Evolutionary conservation across 2,888 invertebrate genomes (phyloP), one percentile per base, ranked within the genome.

Genomic region (Metopia argyrocephala): DNA sequence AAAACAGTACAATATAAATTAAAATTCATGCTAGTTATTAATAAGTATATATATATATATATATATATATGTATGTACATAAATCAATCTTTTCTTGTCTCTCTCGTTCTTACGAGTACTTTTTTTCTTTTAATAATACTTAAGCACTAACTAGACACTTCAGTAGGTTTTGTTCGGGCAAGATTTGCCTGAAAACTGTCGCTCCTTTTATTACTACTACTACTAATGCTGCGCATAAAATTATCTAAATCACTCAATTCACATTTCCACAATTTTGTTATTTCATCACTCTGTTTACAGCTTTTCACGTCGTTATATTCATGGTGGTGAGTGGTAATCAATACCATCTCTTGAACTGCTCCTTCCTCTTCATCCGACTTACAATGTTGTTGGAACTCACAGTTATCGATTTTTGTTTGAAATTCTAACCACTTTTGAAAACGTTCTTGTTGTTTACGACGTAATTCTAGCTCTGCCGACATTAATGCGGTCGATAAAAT

Each of bases 181-280:
- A 50, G 9, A 20, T 78, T 64, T 56, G 83, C 79, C 5, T 56
- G 61, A 68, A 45, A 56, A 54, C 18, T 45, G 50, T 52, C 46
- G 9, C 15, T 38, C 15, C 15, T 38, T 15, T 66, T 70, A 21
- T 59, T 70, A 48, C 18, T 54, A 46, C 73, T 75, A 75, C 75
- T 86, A 84, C 89, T 92, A 76, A 93, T 87, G 85, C 92, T 91
- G 65, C 90, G 91, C 92, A 93, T 92, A 86, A 93, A 93, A 82
- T 89, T 89, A 87, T 93, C 92, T 84, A 93, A 87, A 85, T 92
- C 92, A 87, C 90, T 91, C 62, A 93, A 89, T 86, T 93, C 93
- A 84, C 91, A 91, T 84, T 87, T 89, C 90, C 90, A 90, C 79
- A 90, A 82, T 84, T 87, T 86, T 68, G 85, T 86, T 56, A 88